Conservation (phyloP, 2,888 invertebrate species). For the Creontiades dilutus region DNA sequence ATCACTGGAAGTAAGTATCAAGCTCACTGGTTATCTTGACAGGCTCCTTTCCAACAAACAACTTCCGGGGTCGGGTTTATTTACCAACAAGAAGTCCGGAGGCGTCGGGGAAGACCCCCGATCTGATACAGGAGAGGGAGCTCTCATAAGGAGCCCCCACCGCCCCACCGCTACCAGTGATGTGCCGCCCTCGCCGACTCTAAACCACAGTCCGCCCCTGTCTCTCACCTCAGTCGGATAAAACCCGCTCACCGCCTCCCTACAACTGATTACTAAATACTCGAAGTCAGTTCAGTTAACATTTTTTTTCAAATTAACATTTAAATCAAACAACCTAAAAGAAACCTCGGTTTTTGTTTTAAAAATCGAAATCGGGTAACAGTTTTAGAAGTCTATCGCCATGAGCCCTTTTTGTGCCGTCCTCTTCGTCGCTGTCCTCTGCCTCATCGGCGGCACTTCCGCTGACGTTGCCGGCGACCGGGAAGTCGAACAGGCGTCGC, state of each 20-base stretch:
- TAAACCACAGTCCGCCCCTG: slow-evolving; percentile 9
- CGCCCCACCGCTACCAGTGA: slow-evolving; percentile 6
- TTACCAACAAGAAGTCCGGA: not conserved
- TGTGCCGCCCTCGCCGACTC: not conserved
- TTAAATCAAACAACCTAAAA: too few relatives aligned
- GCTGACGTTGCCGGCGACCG: not conserved
- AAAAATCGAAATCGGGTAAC: too few relatives aligned
- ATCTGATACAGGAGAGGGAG: not conserved
- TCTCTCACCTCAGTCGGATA: not conserved
- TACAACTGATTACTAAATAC: not conserved
- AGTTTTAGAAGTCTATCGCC: not conserved
- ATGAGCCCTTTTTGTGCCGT: slow-evolving; percentile 26
- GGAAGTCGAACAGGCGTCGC: slow-evolving; percentile 51
- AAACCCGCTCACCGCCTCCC: not conserved
- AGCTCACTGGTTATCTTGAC: too few relatives aligned
- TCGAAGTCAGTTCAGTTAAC: not conserved
- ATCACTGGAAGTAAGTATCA: too few relatives aligned
- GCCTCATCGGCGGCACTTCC: not conserved
- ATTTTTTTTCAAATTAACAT: not conserved
- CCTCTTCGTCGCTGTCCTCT: slow-evolving; percentile 19
- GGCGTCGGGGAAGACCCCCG: not conserved
- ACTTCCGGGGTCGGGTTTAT: slow-evolving; percentile 71
- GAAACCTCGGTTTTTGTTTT: too few relatives aligned
- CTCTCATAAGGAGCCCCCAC: slow-evolving; percentile 19
- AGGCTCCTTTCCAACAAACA: too few relatives aligned